Evolutionary conservation across 1,140 invertebrate species (phyloP).

Genomic region (Ceratoteleas bidentatus): DNA sequence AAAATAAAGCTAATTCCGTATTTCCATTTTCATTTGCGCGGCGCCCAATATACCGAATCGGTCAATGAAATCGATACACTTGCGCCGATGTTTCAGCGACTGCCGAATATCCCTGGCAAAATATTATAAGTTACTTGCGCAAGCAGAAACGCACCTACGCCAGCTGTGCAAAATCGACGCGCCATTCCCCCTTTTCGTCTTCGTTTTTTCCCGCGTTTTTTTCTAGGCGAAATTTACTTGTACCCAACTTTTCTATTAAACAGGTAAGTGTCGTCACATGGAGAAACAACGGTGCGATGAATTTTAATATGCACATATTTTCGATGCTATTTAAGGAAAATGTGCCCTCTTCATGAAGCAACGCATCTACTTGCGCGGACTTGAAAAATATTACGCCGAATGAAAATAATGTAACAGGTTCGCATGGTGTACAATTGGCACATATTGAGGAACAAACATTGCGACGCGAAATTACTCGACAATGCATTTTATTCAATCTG

Average conservation of each 20-base stretch:
- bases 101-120: constrained; percentile 27
- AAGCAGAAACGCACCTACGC: constrained; percentile 33
- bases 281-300: constrained; percentile 20
- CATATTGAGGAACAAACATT: no score
- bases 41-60: constrained; percentile 1
- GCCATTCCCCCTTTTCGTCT: constrained; percentile 5
- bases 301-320: constrained; percentile 25
- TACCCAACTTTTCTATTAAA: constrained; percentile 43
- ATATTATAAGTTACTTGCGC: constrained; percentile 38
- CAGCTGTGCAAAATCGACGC: constrained; percentile 30
- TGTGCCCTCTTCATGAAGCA: no score
- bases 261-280: constrained; percentile 24
- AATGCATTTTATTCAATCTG: no score
- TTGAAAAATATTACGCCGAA: no score
- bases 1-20: not conserved
- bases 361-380: no score
- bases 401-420: no score
- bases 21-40: constrained; percentile 3
- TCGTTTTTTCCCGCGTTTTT: no score
- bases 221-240: constrained; percentile 4
- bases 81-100: constrained; percentile 21
- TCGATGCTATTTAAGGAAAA: no score
- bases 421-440: no score
- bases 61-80: constrained; percentile 31
- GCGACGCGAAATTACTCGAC: no score